Percentiles rank a stretch among this genome's conserved stretches.
These are phyloP conservation scores for Kuschelorhynchus macadamiae DNA, from an alignment of 2,888 invertebrate genomes.

Conservation along the genomic window DNA sequence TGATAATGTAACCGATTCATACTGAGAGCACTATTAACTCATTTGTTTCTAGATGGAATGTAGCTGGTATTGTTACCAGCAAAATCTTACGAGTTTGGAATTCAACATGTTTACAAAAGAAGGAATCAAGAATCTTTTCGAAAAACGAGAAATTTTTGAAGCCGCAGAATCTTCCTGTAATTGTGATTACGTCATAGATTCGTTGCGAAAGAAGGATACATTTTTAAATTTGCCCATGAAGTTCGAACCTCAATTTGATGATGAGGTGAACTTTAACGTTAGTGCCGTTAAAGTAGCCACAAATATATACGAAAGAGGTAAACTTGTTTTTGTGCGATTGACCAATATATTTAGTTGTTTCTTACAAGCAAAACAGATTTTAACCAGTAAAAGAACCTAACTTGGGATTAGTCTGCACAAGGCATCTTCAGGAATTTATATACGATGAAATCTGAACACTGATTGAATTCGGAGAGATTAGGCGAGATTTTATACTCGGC, in stretches of 20 bases:
- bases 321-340: constrained; percentile 35
- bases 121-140: constrained; percentile 41
- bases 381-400: no score
- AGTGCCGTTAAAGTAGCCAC: constrained; percentile 94
- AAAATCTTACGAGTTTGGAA: constrained; percentile 36
- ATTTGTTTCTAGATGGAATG: constrained; percentile 55
- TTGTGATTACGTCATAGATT: constrained; percentile 51
- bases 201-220: constrained; percentile 68
- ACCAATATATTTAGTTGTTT: no score
- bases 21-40: no score
- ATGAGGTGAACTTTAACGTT: constrained; percentile 80
- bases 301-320: constrained; percentile 91
- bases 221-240: constrained; percentile 72
- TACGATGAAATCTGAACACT: no score
- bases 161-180: constrained; percentile 53
- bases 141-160: constrained; percentile 46
- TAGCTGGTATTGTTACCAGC: constrained; percentile 56
- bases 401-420: no score
- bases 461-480: no score
- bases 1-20: no score
- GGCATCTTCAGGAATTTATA: no score
- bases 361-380: no score
- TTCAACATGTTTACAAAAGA: constrained; percentile 51
- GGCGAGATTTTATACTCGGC: no score
- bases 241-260: constrained; percentile 81